Conservation (phyloP, 2,797 vertebrate genomes). For the Mormyrops attenuatus region DNA sequence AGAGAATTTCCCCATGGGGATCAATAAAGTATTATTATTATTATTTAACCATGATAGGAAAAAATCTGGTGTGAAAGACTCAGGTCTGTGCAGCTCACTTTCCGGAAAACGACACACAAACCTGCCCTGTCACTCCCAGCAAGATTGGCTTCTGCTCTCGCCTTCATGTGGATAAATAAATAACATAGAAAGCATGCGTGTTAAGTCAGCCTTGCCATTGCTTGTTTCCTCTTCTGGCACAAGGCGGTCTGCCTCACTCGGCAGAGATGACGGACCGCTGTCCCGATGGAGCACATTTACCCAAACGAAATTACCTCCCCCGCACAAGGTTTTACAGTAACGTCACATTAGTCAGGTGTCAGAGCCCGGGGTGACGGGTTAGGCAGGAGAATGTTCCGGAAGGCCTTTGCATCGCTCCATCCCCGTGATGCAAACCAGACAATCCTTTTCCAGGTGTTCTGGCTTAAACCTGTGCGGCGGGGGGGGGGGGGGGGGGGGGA, state of each 20-base stretch:
- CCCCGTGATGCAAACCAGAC: background rate
- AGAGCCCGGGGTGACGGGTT: background rate
- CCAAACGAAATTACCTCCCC: background rate
- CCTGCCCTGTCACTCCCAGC: background rate
- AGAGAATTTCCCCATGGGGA: background rate
- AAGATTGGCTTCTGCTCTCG: too few species aligned
- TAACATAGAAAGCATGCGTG: background rate
- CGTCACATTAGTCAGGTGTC: slow-evolving; percentile 1
- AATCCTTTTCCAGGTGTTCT: background rate
- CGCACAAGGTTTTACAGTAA: background rate
- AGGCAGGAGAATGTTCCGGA: background rate
- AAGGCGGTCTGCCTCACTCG: background rate
- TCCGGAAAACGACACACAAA: background rate
- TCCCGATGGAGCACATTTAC: background rate
- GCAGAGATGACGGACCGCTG: background rate
- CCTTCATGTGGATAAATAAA: background rate
- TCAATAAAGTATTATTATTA: background rate
- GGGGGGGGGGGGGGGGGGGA: too few species aligned
- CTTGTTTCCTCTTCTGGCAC: background rate
- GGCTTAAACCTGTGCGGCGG: background rate
- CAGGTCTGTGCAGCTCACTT: background rate
- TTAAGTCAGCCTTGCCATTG: background rate
- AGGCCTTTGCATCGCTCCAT: background rate
- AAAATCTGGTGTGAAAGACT: background rate
- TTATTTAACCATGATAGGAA: background rate